Percentiles rank a stretch among this genome's conserved stretches.
Conservation (phyloP, 2,888 invertebrate species). For the Nysson spinosus region DNA sequence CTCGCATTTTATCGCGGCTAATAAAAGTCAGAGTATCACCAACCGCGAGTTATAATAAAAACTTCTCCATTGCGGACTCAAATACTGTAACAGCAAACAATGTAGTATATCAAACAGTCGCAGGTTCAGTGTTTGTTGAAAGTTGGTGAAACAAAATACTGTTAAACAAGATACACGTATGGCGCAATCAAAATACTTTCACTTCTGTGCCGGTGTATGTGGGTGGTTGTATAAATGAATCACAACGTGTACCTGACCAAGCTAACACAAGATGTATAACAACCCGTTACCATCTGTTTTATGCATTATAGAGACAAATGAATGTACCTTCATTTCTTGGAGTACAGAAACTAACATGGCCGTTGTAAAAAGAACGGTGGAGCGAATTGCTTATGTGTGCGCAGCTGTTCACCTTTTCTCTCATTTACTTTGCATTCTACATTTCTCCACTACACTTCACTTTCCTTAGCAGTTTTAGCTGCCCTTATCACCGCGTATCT, state of each 20-base stretch:
- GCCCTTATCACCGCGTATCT: neutral
- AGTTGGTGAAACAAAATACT: too few species aligned
- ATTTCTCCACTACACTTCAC: too few species aligned
- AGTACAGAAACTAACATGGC: neutral
- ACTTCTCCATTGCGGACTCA: too few species aligned
- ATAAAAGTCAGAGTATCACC: too few species aligned
- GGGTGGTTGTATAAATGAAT: conserved; percentile 17
- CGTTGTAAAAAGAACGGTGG: neutral
- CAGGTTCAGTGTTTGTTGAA: too few species aligned
- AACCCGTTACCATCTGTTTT: neutral
- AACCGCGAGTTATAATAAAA: too few species aligned
- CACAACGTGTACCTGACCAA: conserved; percentile 5
- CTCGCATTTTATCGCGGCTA: too few species aligned
- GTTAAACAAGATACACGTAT: too few species aligned
- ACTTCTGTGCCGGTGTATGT: neutral
- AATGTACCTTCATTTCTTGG: conserved; percentile 12
- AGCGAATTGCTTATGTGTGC: neutral
- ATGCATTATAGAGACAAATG: conserved; percentile 11
- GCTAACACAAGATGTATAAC: neutral
- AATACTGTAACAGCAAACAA: too few species aligned
- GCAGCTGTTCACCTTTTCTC: neutral
- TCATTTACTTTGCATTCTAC: neutral
- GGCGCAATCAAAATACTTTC: neutral
- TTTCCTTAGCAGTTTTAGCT: neutral
- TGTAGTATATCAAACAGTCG: too few species aligned